Base-by-base conservation (phyloP, 1,140 invertebrate genomes). In the Agrilus planipennis region DNA sequence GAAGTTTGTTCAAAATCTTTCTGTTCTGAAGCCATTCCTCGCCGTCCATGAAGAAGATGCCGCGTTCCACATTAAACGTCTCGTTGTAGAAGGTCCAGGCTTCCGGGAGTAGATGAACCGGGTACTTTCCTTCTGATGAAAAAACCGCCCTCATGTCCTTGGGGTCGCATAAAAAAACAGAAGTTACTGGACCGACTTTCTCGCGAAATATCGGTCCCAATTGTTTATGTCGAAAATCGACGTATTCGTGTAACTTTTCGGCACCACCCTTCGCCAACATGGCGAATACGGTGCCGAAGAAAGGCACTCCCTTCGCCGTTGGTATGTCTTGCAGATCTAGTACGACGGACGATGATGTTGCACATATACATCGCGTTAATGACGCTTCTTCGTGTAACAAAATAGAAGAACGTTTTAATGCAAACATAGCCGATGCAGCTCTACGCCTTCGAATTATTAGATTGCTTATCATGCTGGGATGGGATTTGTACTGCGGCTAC, bases 41-140 rank as follows among this genome's bases (percentile, higher is more conserved):
- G 3, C 81, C 85, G 45, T 88, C 69, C 87, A 90, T 90, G 60
- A 91, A 92, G 53, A 90, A 80, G 7, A 92, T 63, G 12, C 88
- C 88, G 48, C 88, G 71, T 47, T 77, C 67, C 32, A 73, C 77
- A 20, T 73, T 69, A 46, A 79, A 71, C 2, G 75, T 58, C 51
- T 84, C 60, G 53, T 89, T 89, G 51, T 89, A 90, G 10, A 84
- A 56, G 1, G 71, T 58, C 86, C 87, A 91, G 2, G 84, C 69
- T 53, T 89, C 82, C 2, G 87, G 87, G 44, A 89, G 57, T 50
- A 86, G 73, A 62, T 89, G 84, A 32, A 63, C 63, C 0, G 87
- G 87, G 54, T 78, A 78, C 51, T 76, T 75, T 39, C 57, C 87
- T 68, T 91, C 87, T 7, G 77, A 62, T 4, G 70, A 54, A 58